Percentiles rank a stretch among this genome's conserved stretches.
phyloP scores from a whole-genome alignment of 2,797 vertebrate species.

The Astyanax mexicanus region DNA sequence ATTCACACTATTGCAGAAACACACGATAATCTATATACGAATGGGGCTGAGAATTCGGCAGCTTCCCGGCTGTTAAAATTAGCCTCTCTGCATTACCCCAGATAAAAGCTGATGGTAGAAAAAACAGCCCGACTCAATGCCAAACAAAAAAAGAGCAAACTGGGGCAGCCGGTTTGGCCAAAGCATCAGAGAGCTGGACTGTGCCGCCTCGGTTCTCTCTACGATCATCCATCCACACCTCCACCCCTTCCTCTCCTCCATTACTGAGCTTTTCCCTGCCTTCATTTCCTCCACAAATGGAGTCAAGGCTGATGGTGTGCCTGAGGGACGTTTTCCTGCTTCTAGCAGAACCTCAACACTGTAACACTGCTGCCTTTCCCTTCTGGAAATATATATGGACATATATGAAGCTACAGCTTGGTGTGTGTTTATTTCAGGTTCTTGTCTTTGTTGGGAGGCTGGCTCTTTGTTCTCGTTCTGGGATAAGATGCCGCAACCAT shows the following conservation, averaged over 20 bases:
- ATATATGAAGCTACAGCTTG: too few species aligned
- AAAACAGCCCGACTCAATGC: conserved; percentile 36
- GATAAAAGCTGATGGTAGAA: conserved; percentile 66
- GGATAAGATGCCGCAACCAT: background rate
- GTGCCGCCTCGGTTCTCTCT: background rate
- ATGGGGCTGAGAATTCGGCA: conserved; percentile 66
- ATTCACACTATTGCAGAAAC: background rate
- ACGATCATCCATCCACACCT: background rate
- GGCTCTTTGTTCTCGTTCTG: background rate
- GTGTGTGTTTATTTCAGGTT: background rate
- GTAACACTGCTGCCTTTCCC: background rate
- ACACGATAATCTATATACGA: background rate
- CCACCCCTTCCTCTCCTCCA: background rate
- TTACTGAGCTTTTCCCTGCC: background rate
- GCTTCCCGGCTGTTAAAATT: conserved; percentile 78
- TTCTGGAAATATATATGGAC: too few species aligned
- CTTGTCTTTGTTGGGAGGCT: background rate
- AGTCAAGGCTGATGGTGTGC: background rate
- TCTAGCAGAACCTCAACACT: background rate
- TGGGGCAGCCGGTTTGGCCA: conserved; percentile 25
- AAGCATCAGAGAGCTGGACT: conserved; percentile 16
- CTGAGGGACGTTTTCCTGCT: background rate
- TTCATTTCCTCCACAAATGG: background rate
- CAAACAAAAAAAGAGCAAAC: conserved; percentile 33
- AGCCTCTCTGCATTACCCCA: conserved; percentile 78